Evolutionary conservation across 1,140 invertebrate species (phyloP).

Genomic region (Lordiphosa collinella): DNA sequence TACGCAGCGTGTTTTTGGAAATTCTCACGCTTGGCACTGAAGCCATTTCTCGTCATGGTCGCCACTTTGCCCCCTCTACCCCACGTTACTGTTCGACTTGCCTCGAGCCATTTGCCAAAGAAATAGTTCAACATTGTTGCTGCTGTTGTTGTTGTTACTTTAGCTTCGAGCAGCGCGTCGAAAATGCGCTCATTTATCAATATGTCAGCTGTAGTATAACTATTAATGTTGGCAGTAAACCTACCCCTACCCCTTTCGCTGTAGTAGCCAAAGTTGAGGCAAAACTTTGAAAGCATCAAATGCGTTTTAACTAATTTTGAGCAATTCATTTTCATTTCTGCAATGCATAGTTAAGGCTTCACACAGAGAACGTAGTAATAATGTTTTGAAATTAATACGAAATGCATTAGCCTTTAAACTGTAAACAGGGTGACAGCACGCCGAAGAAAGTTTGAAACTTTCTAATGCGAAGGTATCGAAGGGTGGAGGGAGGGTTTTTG

Average conservation of each 20-base stretch:
- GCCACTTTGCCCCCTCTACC: constrained; percentile 5
- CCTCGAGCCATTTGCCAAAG: constrained; percentile 57
- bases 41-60: constrained; percentile 60
- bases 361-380: constrained; percentile 43
- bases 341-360: constrained; percentile 8
- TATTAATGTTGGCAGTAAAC: constrained; percentile 56
- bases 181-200: constrained; percentile 74
- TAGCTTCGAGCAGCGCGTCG: constrained; percentile 36
- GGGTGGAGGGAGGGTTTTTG: no score
- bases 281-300: constrained; percentile 65
- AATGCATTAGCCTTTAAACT: constrained; percentile 65
- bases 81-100: constrained; percentile 5
- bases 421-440: no score
- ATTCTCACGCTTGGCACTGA: constrained; percentile 66
- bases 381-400: constrained; percentile 54
- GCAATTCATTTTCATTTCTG: constrained; percentile 68
- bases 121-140: constrained; percentile 51
- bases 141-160: constrained; percentile 22
- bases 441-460: no score
- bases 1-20: constrained; percentile 30
- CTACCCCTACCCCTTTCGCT: background rate
- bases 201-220: constrained; percentile 77
- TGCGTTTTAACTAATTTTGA: constrained; percentile 71
- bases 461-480: no score
- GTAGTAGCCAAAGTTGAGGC: constrained; percentile 19